Base-by-base conservation (phyloP, 2,113 vertebrate species). In the Marmota flaviventris region DNA sequence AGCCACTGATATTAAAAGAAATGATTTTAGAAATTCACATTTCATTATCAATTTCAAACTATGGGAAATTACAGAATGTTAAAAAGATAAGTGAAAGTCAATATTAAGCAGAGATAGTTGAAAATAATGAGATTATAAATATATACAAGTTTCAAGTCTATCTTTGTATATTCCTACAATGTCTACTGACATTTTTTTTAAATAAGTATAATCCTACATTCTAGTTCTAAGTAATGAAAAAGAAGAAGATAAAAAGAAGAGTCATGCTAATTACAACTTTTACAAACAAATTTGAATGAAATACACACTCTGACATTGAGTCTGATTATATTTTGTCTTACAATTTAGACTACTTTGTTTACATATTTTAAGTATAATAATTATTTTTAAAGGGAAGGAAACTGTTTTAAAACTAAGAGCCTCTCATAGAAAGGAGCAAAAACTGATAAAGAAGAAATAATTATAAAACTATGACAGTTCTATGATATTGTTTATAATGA, bases 311-410 rank as follows among this genome's bases (percentile, higher is more conserved):
- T 89, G 39, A 8, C 12, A 63, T 85, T 82, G 4, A 70, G 78
- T 51, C 81, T 79, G 5, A 84, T 89, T 69, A 32, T 37, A 81
- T 86, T 76, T 69, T 77, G 32, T 53, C 56, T 89, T 79, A 45
- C 5, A 48, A n/a, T 65, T 91, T 86, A 86, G 2, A 90, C 53
- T 81, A 4, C 27, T 85, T 79, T 83, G 8, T 22, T 25, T 16
- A 48, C 6, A 51, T 17, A 51, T 39, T 94, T 93, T 86, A 58
- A 87, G 58, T 25, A 2, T 39, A 73, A 73, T 65, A 45, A 4
- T 82, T 65, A 53, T 79, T 92, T 92, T 94, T 58, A 93, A 89
- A 72, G 12, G 39, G 29, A 4, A 77, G 8, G 56, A 92, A 82
- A 4, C 76, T 85, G 1, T 63, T 89, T 92, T 45, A 45, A 53